Evolutionary conservation across 1,140 invertebrate genomes (phyloP).

Genomic region (Pseudomyrmex gracilis): DNA sequence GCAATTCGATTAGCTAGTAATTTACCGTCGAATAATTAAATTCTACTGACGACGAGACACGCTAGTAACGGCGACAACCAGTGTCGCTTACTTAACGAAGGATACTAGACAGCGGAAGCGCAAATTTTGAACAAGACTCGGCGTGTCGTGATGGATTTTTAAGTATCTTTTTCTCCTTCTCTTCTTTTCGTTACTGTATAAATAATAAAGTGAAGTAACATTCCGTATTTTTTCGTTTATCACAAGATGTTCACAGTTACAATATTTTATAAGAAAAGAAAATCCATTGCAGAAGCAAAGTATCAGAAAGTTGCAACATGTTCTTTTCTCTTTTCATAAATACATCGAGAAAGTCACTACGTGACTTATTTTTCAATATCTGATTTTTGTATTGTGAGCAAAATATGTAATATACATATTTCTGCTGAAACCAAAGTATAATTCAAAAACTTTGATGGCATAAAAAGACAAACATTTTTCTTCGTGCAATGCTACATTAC

Average conservation of each 20-base stretch:
- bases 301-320: not conserved
- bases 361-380: not conserved
- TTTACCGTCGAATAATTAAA: conserved; percentile 72
- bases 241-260: not conserved
- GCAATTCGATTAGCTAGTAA: conserved; percentile 70
- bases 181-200: not conserved
- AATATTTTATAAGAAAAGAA: not conserved
- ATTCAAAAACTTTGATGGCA: too few relatives aligned
- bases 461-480: not conserved
- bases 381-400: not conserved
- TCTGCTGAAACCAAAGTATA: too few relatives aligned
- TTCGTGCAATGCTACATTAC: not conserved
- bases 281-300: not conserved
- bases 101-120: conserved; percentile 14
- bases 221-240: conserved; percentile 15
- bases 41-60: conserved; percentile 45
- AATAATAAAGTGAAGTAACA: conserved; percentile 9
- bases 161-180: not conserved
- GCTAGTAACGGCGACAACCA: conserved; percentile 11
- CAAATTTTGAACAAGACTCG: conserved; percentile 23
- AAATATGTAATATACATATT: conserved; percentile 22
- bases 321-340: conserved; percentile 5
- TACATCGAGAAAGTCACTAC: not conserved
- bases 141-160: not conserved
- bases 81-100: conserved; percentile 55